Conservation (phyloP, 2,888 invertebrate species). For the Hypercompe scribonia region DNA sequence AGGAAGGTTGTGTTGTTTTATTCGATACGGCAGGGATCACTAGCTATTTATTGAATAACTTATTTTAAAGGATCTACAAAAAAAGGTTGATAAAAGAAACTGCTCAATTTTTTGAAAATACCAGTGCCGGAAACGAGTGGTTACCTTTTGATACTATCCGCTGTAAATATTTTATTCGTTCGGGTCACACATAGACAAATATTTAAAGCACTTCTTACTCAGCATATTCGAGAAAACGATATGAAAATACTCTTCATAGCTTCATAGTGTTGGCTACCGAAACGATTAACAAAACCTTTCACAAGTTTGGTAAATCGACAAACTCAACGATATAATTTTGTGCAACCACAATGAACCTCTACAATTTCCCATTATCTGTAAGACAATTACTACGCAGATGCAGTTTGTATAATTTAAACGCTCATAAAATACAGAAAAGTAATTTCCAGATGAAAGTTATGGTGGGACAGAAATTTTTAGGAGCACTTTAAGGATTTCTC, state of each 20-base stretch:
- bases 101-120: slow-evolving; percentile 54
- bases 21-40: slow-evolving; percentile 51
- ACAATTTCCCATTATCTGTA: slow-evolving; percentile 4
- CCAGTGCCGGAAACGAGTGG: slow-evolving; percentile 50
- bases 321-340: neutral
- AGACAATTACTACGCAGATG: slow-evolving; percentile 4
- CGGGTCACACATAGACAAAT: slow-evolving; percentile 9
- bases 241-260: neutral
- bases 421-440: slow-evolving; percentile 42
- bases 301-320: neutral
- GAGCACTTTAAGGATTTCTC: slow-evolving; percentile 43
- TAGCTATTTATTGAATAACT: slow-evolving; percentile 67
- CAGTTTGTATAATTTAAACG: slow-evolving; percentile 32
- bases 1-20: slow-evolving; percentile 56
- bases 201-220: slow-evolving; percentile 14
- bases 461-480: slow-evolving; percentile 35
- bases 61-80: slow-evolving; percentile 58
- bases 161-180: slow-evolving; percentile 53
- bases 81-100: slow-evolving; percentile 58
- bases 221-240: neutral
- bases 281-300: neutral
- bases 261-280: neutral
- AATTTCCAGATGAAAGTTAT: slow-evolving; percentile 41
- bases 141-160: slow-evolving; percentile 51
- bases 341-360: neutral